These are phyloP conservation scores for Cheumatopsyche charites DNA, from an alignment of 1,140 invertebrate species.

Conservation along the genomic window DNA sequence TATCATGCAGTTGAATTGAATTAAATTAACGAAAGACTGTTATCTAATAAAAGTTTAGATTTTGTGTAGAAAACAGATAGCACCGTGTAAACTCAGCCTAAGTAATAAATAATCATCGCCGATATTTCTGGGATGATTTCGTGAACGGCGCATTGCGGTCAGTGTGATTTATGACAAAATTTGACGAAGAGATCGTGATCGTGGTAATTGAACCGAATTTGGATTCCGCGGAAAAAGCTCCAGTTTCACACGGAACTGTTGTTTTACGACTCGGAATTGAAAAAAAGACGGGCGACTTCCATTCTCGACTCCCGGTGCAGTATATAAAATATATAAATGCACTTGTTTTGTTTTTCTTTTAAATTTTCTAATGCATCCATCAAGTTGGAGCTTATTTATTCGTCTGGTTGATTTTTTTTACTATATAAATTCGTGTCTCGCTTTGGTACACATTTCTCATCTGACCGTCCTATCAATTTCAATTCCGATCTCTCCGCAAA, in stretches of 20 bases:
- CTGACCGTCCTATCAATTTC: slow-evolving; percentile 3
- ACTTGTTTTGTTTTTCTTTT: no score
- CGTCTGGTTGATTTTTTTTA: no score
- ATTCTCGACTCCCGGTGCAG: background rate
- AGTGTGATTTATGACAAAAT: slow-evolving; percentile 21
- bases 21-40: no score
- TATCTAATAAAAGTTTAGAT: no score
- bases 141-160: background rate
- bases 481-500: background rate
- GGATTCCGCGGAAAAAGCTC: background rate
- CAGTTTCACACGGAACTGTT: background rate
- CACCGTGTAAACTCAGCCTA: background rate
- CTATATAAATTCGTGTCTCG: no score
- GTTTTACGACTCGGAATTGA: background rate
- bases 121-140: background rate
- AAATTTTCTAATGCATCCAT: background rate
- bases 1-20: no score
- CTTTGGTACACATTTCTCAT: no score
- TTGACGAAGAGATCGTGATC: slow-evolving; percentile 5
- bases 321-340: background rate
- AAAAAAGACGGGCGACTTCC: background rate
- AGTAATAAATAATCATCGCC: slow-evolving; percentile 3
- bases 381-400: background rate
- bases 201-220: slow-evolving; percentile 14
- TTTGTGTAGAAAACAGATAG: no score